phyloP scores from a whole-genome alignment of 2,113 vertebrate species.

The Alosa alosa region DNA sequence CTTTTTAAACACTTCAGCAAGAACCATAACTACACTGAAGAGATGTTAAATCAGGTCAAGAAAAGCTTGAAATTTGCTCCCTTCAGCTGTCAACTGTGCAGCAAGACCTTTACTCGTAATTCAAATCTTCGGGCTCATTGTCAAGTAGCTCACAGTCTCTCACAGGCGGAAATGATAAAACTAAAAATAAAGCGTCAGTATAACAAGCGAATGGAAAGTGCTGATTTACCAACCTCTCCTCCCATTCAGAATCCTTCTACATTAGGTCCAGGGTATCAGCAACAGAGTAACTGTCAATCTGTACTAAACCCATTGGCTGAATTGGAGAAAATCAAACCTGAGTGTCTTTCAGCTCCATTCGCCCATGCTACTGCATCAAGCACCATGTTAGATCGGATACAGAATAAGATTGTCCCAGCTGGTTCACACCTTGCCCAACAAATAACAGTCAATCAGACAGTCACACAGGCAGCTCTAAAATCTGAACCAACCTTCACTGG shows the following conservation, averaged over 20 bases:
- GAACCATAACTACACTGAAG: slow-evolving; percentile 83
- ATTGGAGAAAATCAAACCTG: slow-evolving; percentile 27
- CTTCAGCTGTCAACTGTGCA: slow-evolving; percentile 88
- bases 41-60: slow-evolving; percentile 87
- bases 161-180: slow-evolving; percentile 83
- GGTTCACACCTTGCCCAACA: slow-evolving; percentile 43
- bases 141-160: slow-evolving; percentile 84
- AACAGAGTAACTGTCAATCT: neutral
- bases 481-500: slow-evolving; percentile 20
- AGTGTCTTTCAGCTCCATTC: slow-evolving; percentile 22
- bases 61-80: slow-evolving; percentile 89
- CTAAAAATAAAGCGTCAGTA: slow-evolving; percentile 83
- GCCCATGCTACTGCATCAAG: slow-evolving; percentile 25
- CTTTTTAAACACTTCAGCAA: slow-evolving; percentile 92
- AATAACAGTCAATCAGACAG: slow-evolving; percentile 18
- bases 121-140: slow-evolving; percentile 93
- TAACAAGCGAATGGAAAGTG: slow-evolving; percentile 70
- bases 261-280: slow-evolving; percentile 3
- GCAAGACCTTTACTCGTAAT: slow-evolving; percentile 93
- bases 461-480: slow-evolving; percentile 5
- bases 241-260: neutral
- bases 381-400: neutral
- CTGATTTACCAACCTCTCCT: slow-evolving; percentile 20
- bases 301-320: neutral
- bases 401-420: slow-evolving; percentile 32